phyloP scores from a whole-genome alignment of 1,140 invertebrate species.

The Drepana arcuata region DNA sequence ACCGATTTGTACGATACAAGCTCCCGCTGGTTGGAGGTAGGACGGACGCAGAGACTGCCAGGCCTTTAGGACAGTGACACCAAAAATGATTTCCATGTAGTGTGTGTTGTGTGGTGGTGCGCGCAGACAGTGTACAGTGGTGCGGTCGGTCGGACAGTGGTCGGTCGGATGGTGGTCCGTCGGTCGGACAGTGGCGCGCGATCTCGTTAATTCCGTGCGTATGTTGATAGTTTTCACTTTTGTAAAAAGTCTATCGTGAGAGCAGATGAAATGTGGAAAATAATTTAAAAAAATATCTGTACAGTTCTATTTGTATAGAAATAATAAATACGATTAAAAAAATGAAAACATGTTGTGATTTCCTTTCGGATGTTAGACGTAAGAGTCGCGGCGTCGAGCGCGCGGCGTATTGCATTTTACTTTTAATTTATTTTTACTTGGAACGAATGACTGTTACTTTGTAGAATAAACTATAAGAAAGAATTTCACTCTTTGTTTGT shows the following conservation, averaged over 20 bases:
- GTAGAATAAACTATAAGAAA: constrained; percentile 69
- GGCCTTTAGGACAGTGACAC: constrained; percentile 5
- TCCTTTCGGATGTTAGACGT: constrained; percentile 50
- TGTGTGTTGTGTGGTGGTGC: constrained; percentile 12
- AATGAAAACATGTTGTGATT: constrained; percentile 68
- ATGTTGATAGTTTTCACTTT: constrained; percentile 73
- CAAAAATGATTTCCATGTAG: constrained; percentile 21
- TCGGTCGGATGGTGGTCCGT: constrained; percentile 7
- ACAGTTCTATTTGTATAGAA: constrained; percentile 74
- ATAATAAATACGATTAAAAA: constrained; percentile 72
- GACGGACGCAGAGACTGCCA: constrained; percentile 2
- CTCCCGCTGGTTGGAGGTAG: too few relatives aligned
- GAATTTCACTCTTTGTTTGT: constrained; percentile 58
- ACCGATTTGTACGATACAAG: too few relatives aligned
- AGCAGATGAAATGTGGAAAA: constrained; percentile 66
- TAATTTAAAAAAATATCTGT: constrained; percentile 72
- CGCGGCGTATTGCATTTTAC: constrained; percentile 39
- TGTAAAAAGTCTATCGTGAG: constrained; percentile 72
- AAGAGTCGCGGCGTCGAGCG: constrained; percentile 23
- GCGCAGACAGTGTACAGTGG: constrained; percentile 1
- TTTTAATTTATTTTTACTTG: constrained; percentile 59
- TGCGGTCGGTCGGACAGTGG: constrained; percentile 9
- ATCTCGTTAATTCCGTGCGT: constrained; percentile 57
- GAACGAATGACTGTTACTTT: constrained; percentile 65
- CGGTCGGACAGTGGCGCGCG: constrained; percentile 23